These are phyloP conservation scores for Ypsolopha scabrella DNA, from an alignment of 2,888 invertebrate genomes.

Conservation along the genomic window DNA sequence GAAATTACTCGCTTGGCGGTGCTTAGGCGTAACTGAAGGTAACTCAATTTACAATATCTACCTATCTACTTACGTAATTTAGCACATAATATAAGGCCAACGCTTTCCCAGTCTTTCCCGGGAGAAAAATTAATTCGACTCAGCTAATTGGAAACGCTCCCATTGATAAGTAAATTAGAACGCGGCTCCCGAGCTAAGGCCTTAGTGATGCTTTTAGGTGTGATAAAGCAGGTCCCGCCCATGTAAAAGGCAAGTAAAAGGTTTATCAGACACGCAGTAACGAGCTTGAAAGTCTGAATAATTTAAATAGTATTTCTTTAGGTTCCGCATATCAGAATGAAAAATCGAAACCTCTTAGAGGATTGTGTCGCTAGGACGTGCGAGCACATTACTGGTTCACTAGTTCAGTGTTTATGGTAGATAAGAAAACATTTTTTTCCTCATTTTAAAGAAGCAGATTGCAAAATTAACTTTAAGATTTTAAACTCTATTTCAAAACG, in stretches of 20 bases:
- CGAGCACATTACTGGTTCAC: too few relatives aligned
- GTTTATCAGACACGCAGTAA: neutral
- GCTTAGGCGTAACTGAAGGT: neutral
- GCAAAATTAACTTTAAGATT: too few relatives aligned
- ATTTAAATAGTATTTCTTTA: too few relatives aligned
- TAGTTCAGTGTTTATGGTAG: too few relatives aligned
- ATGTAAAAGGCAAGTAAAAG: neutral
- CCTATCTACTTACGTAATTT: neutral
- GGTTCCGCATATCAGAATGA: too few relatives aligned
- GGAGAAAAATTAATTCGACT: constrained; percentile 9
- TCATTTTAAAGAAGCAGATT: too few relatives aligned
- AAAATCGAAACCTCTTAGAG: too few relatives aligned
- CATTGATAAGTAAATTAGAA: neutral
- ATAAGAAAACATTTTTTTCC: too few relatives aligned
- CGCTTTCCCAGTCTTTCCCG: constrained; percentile 4
- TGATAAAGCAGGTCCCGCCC: neutral
- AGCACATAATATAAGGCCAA: neutral
- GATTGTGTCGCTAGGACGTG: too few relatives aligned
- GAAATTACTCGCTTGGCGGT: neutral
- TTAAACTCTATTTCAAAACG: too few relatives aligned
- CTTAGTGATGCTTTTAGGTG: neutral
- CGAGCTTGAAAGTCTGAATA: too few relatives aligned
- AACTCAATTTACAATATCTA: neutral
- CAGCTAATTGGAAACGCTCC: constrained; percentile 6
- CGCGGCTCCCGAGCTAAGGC: neutral